These are phyloP conservation scores for Dolichotis patagonum DNA, from an alignment of 2,113 vertebrate species.

Conservation along the genomic window DNA sequence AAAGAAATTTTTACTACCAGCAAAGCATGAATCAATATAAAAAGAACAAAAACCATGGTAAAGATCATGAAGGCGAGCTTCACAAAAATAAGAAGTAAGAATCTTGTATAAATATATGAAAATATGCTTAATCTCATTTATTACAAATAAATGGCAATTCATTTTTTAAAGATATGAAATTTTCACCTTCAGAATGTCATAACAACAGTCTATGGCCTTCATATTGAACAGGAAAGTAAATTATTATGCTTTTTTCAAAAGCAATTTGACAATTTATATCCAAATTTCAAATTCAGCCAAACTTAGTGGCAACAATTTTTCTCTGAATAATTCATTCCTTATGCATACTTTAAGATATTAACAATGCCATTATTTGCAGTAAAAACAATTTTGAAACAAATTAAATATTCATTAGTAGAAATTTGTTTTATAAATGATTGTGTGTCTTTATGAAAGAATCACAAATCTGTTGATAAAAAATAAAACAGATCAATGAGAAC, in stretches of 20 bases:
- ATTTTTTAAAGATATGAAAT: constrained; percentile 49
- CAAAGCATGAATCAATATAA: constrained; percentile 38
- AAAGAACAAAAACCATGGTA: constrained; percentile 12
- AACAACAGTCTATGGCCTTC: background rate
- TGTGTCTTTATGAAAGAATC: background rate
- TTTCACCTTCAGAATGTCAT: constrained; percentile 42
- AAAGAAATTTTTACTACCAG: background rate
- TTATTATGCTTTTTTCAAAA: constrained; percentile 12
- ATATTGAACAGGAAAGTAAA: constrained; percentile 26
- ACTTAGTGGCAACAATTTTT: constrained; percentile 34
- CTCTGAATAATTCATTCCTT: constrained; percentile 43
- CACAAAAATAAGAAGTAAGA: constrained; percentile 24
- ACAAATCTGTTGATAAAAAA: background rate
- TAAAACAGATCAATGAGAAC: background rate
- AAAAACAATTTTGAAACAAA: constrained; percentile 34
- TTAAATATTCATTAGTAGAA: background rate
- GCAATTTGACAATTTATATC: constrained; percentile 51
- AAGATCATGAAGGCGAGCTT: constrained; percentile 14
- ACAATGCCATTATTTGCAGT: background rate
- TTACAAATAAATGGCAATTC: constrained; percentile 68
- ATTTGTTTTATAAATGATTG: background rate
- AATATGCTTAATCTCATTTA: constrained; percentile 47
- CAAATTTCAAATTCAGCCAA: constrained; percentile 52
- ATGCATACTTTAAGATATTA: constrained; percentile 1
- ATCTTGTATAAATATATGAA: constrained; percentile 43